Evolutionary conservation across 2,888 invertebrate genomes (phyloP).

Genomic region (Apodemia duryi): DNA sequence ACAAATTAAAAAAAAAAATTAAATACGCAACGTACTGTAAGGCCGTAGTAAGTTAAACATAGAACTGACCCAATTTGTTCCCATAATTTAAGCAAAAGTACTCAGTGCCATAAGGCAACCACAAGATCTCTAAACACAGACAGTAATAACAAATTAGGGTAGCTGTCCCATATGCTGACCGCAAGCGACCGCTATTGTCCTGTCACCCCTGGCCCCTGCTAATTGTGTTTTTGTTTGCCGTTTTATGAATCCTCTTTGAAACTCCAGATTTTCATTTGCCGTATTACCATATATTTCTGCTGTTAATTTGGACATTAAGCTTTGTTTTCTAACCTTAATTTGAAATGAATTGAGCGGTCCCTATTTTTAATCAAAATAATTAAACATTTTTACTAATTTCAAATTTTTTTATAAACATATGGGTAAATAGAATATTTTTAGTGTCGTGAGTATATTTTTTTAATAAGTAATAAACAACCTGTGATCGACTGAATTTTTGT

Average conservation of each 20-base stretch:
- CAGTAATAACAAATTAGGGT: constrained; percentile 72
- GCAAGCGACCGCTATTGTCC: constrained; percentile 49
- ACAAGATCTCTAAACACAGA: constrained; percentile 51
- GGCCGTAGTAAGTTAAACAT: background rate
- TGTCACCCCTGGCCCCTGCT: constrained; percentile 47
- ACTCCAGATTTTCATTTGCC: constrained; percentile 30
- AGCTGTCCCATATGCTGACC: constrained; percentile 49
- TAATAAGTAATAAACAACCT: no score
- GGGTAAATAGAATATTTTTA: no score
- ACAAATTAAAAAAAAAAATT: no score
- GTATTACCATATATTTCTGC: constrained; percentile 22
- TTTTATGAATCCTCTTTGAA: constrained; percentile 42
- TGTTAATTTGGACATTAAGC: constrained; percentile 4
- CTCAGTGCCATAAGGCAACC: constrained; percentile 63
- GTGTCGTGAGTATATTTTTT: no score
- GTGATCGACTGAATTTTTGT: no score
- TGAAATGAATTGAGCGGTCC: background rate
- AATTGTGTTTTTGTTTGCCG: constrained; percentile 73
- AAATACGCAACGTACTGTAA: no score
- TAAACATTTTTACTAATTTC: background rate
- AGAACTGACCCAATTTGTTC: background rate
- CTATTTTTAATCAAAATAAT: background rate
- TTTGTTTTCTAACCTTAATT: background rate
- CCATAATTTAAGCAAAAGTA: constrained; percentile 27
- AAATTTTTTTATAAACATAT: no score